Base-by-base conservation (phyloP, 2,888 invertebrate species). In the Pristionchus arcanus region DNA sequence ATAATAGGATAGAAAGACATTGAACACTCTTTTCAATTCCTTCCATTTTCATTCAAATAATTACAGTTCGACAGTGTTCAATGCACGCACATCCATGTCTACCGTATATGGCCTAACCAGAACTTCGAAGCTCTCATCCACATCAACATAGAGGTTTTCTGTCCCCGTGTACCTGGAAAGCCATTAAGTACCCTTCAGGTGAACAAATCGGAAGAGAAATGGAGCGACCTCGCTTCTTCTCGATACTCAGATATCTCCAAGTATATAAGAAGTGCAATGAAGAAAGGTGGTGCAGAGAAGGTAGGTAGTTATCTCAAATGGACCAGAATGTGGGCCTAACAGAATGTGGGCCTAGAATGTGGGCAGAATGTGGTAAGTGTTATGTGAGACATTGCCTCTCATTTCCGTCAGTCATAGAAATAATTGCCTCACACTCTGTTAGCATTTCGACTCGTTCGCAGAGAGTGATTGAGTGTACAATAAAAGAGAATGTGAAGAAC, bases 51-150 rank as follows among this genome's bases (percentile, higher is more conserved):
- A 5, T 42, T 42, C 3, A 42, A 42, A 5, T 49, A 68, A 68
- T 68, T 49, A 25, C 55, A 88, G 87, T 88, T 89, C 81, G 63
- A 90, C n/a, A 84, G 87, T n/a, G 85, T 87, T 31, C 53, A 66
- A 15, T 87, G 90, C 83, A 81, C 84, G n/a, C 91, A 91, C 85
- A 88, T 90, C 59, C 91, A 91, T 74, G 91, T 90, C 37, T 91
- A 90, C 71, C 88, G 90, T n/a, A 85, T 87, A 49, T 90, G 91
- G 90, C 90, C 91, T 16, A 53, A 68, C 13, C 66, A 86, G 28
- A 86, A 68, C 66, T 91, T 91, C 84, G 91, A 91, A 49, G 90
- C 88, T 19, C 74, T 91, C 55, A 90, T 91, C 19, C 91, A 91
- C 66, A 85, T 90, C 87, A 90, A 87, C 63, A 84, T 91, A 37